Evolutionary conservation across 1,140 invertebrate genomes (phyloP).

Genomic region (Micrasema minimum): DNA sequence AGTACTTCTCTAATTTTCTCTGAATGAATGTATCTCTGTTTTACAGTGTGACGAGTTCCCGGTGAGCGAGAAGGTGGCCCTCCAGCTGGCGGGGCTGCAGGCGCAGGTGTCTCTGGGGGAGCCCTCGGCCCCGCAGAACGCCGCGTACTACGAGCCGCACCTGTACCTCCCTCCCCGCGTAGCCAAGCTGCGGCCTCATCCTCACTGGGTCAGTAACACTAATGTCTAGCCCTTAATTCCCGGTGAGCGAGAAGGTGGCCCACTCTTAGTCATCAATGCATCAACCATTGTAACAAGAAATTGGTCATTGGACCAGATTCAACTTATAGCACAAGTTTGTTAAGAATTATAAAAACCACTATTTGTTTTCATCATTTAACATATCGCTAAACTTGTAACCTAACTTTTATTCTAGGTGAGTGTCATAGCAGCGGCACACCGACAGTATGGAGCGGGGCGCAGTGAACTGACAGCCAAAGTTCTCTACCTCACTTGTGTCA

Average conservation of each 20-base stretch:
- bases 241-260: background rate
- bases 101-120: conserved; percentile 93
- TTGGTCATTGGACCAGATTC: too few species aligned
- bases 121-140: conserved; percentile 69
- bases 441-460: conserved; percentile 90
- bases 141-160: conserved; percentile 63
- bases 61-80: conserved; percentile 92
- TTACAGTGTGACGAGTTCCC: conserved; percentile 90
- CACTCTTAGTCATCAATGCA: too few species aligned
- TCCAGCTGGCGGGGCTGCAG: conserved; percentile 93
- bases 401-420: conserved; percentile 74
- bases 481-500: conserved; percentile 93
- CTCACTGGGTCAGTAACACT: conserved; percentile 59
- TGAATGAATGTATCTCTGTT: background rate
- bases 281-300: too few species aligned
- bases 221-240: background rate
- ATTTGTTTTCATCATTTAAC: too few species aligned
- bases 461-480: conserved; percentile 93
- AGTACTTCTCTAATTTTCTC: too few species aligned
- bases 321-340: too few species aligned
- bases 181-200: conserved; percentile 58
- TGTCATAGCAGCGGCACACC: conserved; percentile 86
- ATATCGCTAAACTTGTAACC: too few species aligned
- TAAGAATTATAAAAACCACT: background rate
- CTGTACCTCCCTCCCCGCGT: conserved; percentile 63